Evolutionary conservation across 2,888 invertebrate genomes (phyloP), one percentile per base, ranked within the genome.

Genomic region (Chalcis sispes): DNA sequence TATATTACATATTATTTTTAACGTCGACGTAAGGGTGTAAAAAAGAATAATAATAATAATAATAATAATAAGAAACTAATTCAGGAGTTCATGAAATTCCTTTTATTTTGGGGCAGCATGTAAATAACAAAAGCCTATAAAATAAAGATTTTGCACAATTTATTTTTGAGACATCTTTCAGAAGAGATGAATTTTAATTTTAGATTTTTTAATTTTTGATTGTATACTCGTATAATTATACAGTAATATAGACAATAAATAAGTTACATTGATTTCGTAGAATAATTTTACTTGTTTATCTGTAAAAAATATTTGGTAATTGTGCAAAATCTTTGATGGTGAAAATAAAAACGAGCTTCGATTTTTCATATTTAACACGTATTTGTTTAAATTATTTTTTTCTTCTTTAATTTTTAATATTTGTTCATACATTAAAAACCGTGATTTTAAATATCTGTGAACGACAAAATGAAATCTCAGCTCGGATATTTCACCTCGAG

Each of bases 51-150:
- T 84, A 81, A 79, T 8, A 2, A 42, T 13, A 42, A 8, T 42
- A n/a, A n/a, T 36, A 36, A 36, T 36, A 36, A 7, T 36, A 36
- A 7, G 36, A 36, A 36, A 10, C 36, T 36, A 4, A 36, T 50
- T 29, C 7, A 27, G 40, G 29, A 52, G 27, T 58, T 77, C 50
- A 71, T 78, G 77, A 72, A 71, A 77, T 76, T 82, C n/a, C 79
- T 80, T 80, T 80, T 72, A 75, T 80, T 79, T 83, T 85, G 86
- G 86, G 85, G 81, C 82, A 85, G 88, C 88, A 88, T 88, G 88
- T 87, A 85, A 87, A 87, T 88, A 87, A 87, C 85, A 84, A 84
- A 79, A 81, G 81, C 83, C 81, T 83, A 80, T 75, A 77, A 61
- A 7, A 1, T n/a, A 48, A 69, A 56, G 75, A 77, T 75, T 79